A percentile compares a stretch with the other conserved stretches of the same genome.
Evolutionary conservation across 2,888 invertebrate genomes (phyloP).

Genomic region (Antheraea yamamai): DNA sequence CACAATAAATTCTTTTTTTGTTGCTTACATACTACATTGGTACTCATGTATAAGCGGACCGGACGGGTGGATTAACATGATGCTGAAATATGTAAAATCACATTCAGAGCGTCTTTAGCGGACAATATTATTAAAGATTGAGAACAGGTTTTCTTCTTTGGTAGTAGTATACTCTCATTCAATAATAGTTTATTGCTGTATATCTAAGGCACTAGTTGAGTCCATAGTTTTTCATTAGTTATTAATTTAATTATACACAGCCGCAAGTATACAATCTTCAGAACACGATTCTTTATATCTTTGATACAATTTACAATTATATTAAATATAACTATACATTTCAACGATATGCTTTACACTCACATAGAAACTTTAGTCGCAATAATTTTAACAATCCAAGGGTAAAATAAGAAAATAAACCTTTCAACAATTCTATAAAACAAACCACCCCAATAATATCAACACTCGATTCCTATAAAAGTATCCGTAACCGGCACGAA

Average conservation of each 20-base stretch:
- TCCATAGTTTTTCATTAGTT: background rate
- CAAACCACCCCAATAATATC: background rate
- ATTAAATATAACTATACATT: slow-evolving; percentile 7
- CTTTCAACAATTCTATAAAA: slow-evolving; percentile 12
- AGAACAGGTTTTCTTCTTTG: background rate
- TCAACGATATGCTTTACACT: slow-evolving; percentile 6
- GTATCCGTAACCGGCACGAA: background rate
- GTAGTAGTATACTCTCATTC: slow-evolving; percentile 1
- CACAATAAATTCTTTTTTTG: slow-evolving; percentile 67
- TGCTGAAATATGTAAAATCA: slow-evolving; percentile 20
- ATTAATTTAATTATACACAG: slow-evolving; percentile 1
- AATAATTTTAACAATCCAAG: slow-evolving; percentile 13
- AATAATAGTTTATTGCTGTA: slow-evolving; percentile 8
- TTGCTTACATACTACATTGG: slow-evolving; percentile 68
- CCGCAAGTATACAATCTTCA: slow-evolving; percentile 8
- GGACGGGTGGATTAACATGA: slow-evolving; percentile 44
- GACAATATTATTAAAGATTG: background rate
- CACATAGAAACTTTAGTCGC: background rate
- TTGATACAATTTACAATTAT: slow-evolving; percentile 1
- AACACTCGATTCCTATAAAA: background rate
- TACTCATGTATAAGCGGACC: slow-evolving; percentile 59
- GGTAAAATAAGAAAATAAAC: slow-evolving; percentile 7
- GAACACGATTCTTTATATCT: background rate
- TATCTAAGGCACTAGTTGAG: slow-evolving; percentile 20
- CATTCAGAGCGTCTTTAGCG: slow-evolving; percentile 14